phyloP scores from a whole-genome alignment of 1,140 invertebrate genomes.

The Hycleus cichorii region DNA sequence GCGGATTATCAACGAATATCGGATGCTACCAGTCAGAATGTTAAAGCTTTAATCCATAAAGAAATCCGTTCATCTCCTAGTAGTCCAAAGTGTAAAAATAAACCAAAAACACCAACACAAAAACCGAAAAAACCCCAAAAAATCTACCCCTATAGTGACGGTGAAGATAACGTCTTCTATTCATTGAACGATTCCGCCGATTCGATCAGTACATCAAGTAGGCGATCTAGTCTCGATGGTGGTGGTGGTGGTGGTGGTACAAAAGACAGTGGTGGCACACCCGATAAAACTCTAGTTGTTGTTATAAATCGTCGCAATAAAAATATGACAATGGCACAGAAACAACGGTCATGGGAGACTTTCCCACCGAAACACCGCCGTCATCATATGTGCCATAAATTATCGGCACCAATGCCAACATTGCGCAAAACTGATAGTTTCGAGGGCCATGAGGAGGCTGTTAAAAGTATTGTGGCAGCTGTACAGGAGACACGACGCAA shows the following conservation, averaged over 20 bases:
- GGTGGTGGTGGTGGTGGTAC: conserved; percentile 20
- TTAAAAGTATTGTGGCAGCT: conserved; percentile 60
- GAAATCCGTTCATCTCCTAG: conserved; percentile 34
- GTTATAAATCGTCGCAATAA: conserved; percentile 42
- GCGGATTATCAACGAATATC: conserved; percentile 57
- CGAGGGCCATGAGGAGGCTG: conserved; percentile 59
- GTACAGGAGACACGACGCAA: conserved; percentile 58
- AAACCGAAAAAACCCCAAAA: conserved; percentile 15
- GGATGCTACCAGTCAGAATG: conserved; percentile 48
- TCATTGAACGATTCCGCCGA: conserved; percentile 38
- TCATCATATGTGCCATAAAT: conserved; percentile 34
- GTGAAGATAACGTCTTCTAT: conserved; percentile 54
- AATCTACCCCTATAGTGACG: conserved; percentile 54
- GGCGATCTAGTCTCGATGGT: conserved; percentile 45
- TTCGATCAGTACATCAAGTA: conserved; percentile 34
- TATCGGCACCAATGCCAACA: conserved; percentile 28
- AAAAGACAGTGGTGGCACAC: conserved; percentile 14
- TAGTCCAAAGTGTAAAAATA: conserved; percentile 39
- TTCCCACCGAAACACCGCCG: conserved; percentile 49
- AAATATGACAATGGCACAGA: conserved; percentile 48
- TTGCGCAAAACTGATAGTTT: conserved; percentile 31
- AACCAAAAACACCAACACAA: conserved; percentile 30
- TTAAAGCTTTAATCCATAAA: conserved; percentile 46
- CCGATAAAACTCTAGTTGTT: conserved; percentile 39
- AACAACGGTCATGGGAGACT: conserved; percentile 59